These are phyloP conservation scores for Harpegnathos saltator DNA, from an alignment of 1,140 invertebrate genomes.

Conservation along the genomic window DNA sequence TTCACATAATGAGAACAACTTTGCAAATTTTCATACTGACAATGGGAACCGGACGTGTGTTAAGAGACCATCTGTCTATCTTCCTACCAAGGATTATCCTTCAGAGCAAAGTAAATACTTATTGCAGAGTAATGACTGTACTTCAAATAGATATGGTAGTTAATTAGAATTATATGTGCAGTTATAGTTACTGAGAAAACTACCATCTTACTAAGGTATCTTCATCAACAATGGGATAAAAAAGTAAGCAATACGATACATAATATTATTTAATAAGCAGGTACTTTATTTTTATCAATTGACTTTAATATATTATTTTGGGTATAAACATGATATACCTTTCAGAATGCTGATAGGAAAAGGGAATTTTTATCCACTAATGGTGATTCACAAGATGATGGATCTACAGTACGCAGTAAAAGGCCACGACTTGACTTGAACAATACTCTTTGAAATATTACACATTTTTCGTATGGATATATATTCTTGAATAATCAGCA, in stretches of 20 bases:
- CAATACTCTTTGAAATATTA: conserved; percentile 77
- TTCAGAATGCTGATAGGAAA: conserved; percentile 83
- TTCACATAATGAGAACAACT: conserved; percentile 96
- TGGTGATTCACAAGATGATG: conserved; percentile 82
- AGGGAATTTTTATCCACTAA: conserved; percentile 80
- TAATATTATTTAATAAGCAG: not conserved
- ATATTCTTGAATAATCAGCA: conserved; percentile 27
- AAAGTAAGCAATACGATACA: conserved; percentile 87
- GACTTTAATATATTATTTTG: conserved; percentile 17
- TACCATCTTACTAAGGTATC: conserved; percentile 95
- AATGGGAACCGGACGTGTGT: conserved; percentile 93
- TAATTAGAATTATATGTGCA: conserved; percentile 85
- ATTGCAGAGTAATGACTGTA: not conserved
- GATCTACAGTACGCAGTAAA: conserved; percentile 80
- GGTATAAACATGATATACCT: conserved; percentile 31
- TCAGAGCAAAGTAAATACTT: conserved; percentile 92
- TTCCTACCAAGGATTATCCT: conserved; percentile 95
- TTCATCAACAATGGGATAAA: conserved; percentile 97
- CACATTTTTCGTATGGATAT: conserved; percentile 50
- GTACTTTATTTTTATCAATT: conserved; percentile 5
- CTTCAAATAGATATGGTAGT: not conserved
- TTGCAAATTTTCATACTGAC: conserved; percentile 95
- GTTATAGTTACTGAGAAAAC: conserved; percentile 98
- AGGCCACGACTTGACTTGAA: conserved; percentile 83
- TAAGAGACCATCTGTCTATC: conserved; percentile 95